Evolutionary conservation across 2,888 invertebrate genomes (phyloP).

Genomic region (Brenthis ino): DNA sequence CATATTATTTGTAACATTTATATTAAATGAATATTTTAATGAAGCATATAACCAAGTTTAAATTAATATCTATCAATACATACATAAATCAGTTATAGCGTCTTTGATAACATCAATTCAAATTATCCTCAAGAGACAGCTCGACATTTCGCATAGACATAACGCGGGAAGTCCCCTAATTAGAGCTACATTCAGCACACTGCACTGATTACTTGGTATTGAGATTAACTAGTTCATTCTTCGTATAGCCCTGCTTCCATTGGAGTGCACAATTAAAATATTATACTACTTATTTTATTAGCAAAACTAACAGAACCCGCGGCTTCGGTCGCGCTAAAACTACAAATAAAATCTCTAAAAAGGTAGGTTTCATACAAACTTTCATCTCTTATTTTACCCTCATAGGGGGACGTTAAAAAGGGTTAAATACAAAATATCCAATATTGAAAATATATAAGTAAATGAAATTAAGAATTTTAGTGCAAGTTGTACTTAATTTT

Average conservation of each 20-base stretch:
- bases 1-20: too few relatives aligned
- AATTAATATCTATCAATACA: not conserved
- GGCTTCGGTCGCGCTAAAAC: too few relatives aligned
- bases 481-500: too few relatives aligned
- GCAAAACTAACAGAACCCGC: not conserved
- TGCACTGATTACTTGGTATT: constrained; percentile 29
- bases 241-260: constrained; percentile 1
- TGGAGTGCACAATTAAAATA: not conserved
- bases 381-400: too few relatives aligned
- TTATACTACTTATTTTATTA: not conserved
- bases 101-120: constrained; percentile 1
- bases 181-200: constrained; percentile 24
- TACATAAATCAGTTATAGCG: not conserved
- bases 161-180: constrained; percentile 19
- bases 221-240: constrained; percentile 12
- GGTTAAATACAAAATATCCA: too few relatives aligned
- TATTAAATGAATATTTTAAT: not conserved
- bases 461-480: too few relatives aligned
- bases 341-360: too few relatives aligned
- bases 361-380: too few relatives aligned
- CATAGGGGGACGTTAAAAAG: too few relatives aligned
- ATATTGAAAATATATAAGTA: too few relatives aligned
- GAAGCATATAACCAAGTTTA: not conserved
- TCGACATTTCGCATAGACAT: not conserved
- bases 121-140: constrained; percentile 9